A percentile compares a stretch with the other conserved stretches of the same genome.
Evolutionary conservation across 2,888 invertebrate species (phyloP).

Genomic region (Pantelozetes paolii): DNA sequence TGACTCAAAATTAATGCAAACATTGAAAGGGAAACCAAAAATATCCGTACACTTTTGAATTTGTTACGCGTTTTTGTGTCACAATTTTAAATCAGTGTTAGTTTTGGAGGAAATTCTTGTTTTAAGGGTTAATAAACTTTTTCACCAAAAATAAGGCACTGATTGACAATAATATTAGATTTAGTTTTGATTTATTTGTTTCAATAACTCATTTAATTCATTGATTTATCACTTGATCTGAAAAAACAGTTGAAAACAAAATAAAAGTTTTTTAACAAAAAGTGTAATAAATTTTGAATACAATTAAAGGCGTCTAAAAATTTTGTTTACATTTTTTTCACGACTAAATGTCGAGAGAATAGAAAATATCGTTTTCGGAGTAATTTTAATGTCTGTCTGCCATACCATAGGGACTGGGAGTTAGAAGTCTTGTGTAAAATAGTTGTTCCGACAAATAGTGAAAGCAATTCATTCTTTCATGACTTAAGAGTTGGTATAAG

Average conservation of each 20-base stretch:
- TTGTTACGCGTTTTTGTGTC: too few species aligned
- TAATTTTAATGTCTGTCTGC: constrained; percentile 27
- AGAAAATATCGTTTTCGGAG: constrained; percentile 6
- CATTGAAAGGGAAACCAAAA: background rate
- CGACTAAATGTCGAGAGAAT: background rate
- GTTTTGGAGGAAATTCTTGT: background rate
- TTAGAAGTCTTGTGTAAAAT: constrained; percentile 2
- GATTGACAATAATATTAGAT: too few species aligned
- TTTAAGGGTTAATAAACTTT: too few species aligned
- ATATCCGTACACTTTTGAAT: background rate
- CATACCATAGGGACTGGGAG: constrained; percentile 6
- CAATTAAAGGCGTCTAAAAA: constrained; percentile 20
- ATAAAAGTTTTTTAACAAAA: background rate
- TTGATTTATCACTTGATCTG: background rate
- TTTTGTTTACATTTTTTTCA: constrained; percentile 13
- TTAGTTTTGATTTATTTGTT: background rate
- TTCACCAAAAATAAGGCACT: too few species aligned
- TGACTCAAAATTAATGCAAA: constrained; percentile 4
- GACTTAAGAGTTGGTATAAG: background rate
- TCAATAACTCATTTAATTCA: background rate
- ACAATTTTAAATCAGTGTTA: too few species aligned
- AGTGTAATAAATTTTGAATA: background rate
- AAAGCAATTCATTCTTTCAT: constrained; percentile 16
- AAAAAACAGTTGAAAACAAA: too few species aligned
- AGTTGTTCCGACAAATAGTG: constrained; percentile 22